Evolutionary conservation across 2,888 invertebrate species (phyloP).

Genomic region (Drosophila hawaiiensis): DNA sequence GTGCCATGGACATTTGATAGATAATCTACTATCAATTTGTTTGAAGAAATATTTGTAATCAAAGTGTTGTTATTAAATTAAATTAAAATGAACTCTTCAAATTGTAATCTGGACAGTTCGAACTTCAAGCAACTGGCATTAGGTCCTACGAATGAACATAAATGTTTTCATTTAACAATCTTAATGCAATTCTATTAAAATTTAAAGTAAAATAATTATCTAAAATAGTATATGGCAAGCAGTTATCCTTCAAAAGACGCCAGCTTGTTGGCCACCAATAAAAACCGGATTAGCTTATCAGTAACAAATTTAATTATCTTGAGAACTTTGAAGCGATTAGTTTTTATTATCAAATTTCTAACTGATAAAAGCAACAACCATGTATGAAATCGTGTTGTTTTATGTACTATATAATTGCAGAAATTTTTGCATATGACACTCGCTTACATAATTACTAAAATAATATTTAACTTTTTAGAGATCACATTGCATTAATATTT

Average conservation of each 20-base stretch:
- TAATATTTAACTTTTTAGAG: no score
- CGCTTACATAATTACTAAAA: no score
- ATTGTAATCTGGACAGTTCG: not conserved
- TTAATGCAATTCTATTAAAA: not conserved
- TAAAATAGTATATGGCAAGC: not conserved
- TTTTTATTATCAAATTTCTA: not conserved
- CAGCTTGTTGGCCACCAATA: not conserved
- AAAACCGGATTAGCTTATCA: not conserved
- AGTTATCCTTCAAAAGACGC: not conserved
- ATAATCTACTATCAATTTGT: not conserved
- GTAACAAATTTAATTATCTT: not conserved
- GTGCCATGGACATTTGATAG: not conserved
- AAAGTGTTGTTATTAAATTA: not conserved
- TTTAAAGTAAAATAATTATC: not conserved
- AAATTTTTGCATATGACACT: no score
- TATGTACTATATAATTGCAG: no score
- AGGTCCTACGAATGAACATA: no score
- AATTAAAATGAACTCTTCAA: not conserved
- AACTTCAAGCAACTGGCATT: not conserved
- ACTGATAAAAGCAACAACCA: not conserved
- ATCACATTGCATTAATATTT: no score
- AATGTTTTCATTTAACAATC: not conserved
- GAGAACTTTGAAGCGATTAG: not conserved
- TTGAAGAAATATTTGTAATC: not conserved
- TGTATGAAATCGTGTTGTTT: no score